Conservation (phyloP, 1,140 invertebrate species). For the Ruditapes philippinarum region DNA sequence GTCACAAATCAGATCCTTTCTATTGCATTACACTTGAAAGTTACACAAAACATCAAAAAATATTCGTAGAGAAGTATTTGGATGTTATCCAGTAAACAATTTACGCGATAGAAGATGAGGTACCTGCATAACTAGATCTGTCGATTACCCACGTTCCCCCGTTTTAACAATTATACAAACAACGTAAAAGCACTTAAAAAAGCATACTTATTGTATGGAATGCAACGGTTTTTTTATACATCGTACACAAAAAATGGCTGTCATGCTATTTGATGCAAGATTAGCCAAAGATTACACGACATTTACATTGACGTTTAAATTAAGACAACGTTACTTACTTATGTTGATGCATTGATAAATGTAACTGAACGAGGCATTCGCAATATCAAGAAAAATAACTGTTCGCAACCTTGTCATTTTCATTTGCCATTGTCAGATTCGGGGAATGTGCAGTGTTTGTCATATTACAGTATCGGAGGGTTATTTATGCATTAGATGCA, state of each 20-base stretch:
- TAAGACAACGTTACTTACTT: not conserved
- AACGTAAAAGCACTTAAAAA: conserved; percentile 16
- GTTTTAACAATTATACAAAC: not conserved
- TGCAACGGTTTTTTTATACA: not conserved
- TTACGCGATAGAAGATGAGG: not conserved
- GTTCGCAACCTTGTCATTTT: not conserved
- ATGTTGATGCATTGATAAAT: not conserved
- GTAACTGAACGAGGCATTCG: too few species aligned
- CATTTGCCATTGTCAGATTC: not conserved
- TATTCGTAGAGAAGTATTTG: conserved; percentile 16
- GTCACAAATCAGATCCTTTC: not conserved
- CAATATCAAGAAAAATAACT: not conserved
- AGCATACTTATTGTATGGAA: not conserved
- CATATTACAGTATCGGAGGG: not conserved
- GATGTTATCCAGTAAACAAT: not conserved
- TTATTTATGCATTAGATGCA: too few species aligned
- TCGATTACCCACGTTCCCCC: not conserved
- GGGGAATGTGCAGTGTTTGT: not conserved
- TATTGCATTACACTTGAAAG: not conserved
- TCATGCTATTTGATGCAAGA: not conserved
- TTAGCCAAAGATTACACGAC: not conserved
- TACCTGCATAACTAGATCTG: not conserved
- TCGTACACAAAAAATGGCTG: conserved; percentile 9
- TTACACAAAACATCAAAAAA: conserved; percentile 12
- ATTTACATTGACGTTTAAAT: conserved; percentile 2